Conservation (phyloP, 2,888 invertebrate species). For the Machimus rusticus region DNA sequence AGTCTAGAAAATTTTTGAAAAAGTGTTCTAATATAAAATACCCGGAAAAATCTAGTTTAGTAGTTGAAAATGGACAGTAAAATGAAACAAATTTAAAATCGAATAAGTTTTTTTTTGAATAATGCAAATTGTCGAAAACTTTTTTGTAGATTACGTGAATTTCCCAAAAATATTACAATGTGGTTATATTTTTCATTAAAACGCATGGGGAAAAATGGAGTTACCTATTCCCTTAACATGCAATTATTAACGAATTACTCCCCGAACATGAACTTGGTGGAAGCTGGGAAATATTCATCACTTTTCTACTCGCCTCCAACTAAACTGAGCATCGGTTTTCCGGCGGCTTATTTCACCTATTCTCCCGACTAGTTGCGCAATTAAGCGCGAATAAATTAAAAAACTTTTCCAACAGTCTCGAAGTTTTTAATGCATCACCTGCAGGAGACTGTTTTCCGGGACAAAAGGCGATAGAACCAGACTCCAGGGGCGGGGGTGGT, state of each 20-base stretch:
- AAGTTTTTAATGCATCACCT: slow-evolving; percentile 25
- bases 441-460: neutral
- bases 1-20: neutral
- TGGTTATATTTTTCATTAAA: neutral
- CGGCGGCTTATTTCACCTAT: neutral
- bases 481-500: neutral
- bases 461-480: neutral
- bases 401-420: neutral
- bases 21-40: neutral
- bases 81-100: neutral
- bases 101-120: neutral
- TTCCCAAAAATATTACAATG: neutral
- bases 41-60: neutral
- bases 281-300: neutral
- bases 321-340: neutral
- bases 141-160: neutral
- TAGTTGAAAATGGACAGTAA: neutral
- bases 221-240: neutral
- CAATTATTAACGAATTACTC: neutral
- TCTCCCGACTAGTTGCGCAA: neutral
- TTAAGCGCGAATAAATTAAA: slow-evolving; percentile 20
- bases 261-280: neutral
- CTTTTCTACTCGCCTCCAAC: neutral
- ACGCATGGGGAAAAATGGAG: neutral
- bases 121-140: neutral